Evolutionary conservation across 2,888 invertebrate species (phyloP), one percentile per base, ranked within the genome.

Genomic region (Herminia tarsipennalis): DNA sequence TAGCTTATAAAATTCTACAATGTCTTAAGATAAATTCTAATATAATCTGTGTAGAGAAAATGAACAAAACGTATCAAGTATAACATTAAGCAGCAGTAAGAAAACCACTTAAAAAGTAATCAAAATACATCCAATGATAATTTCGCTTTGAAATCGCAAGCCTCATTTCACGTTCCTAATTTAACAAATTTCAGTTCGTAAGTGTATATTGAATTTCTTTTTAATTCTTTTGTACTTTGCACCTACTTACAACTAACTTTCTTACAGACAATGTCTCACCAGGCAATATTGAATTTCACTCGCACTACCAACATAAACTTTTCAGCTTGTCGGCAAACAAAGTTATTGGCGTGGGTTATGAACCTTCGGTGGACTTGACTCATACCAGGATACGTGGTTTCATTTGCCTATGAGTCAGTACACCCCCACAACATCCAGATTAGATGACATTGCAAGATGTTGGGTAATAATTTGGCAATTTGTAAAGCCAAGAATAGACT

Each of bases 381-480:
- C 79, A 73, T 55, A 73, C 60, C 66, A 70, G 71, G 70, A 75
- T 72, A 69, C 49, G 37, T 72, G 68, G 66, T 53, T 63, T 59
- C 61, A 68, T 70, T 70, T 66, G 52, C 59, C 63, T 60, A 73
- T 69, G 81, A 80, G 75, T 73, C 78, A 81, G 81, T 70, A 59
- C 73, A 71, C 75, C 76, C 68, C 73, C 76, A 70, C 68, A 66
- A 52, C 35, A 58, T 54, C 66, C 56, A 55, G 54, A 53, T 56
- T 30, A 53, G 42, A 49, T 16, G 50, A 42, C 39, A 56, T 65
- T 69, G 32, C 50, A 47, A 56, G 63, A 65, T 54, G 9, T 56
- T 49, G 53, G 39, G 58, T 49, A 65, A 63, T 46, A 28, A 41
- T 38, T 33, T 37, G 25, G 30, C 41, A 45, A 63, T 50, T 53